Evolutionary conservation across 2,113 vertebrate genomes (phyloP), one percentile per base, ranked within the genome.

Genomic region (Trachemys scripta): DNA sequence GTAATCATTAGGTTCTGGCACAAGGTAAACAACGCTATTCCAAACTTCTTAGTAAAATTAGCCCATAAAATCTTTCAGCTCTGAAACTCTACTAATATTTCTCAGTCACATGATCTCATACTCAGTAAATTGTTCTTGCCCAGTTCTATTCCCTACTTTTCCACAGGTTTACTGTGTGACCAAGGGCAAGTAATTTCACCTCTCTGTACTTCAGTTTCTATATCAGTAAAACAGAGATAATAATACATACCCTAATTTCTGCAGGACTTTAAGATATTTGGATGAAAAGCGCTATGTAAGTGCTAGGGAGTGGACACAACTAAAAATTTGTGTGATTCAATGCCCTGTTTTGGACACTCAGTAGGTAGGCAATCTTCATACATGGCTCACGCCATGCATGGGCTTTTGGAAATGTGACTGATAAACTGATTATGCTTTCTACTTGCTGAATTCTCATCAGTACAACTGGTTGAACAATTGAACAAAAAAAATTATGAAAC

Each of bases 61-160:
- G 83, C 79, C 97, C 95, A 86, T 95, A 95, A 96, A 96, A 92
- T 97, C 92, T 94, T 94, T 95, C 95, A 51, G 95, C 93, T 94
- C 94, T 88, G 90, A 96, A 96, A 88, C 91, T 84, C 81, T 90
- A 92, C 45, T 91, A 92, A 75, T 42, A 49, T 89, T 93, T 50
- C 89, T 94, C 38, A 0, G 93, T 96, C 90, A 81, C 42, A 62
- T 88, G 89, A 93, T 96, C 69, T 92, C 83, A 95, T 95, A 96
- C 96, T 96, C 75, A 96, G 89, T 31, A 85, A 72, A 56, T 88
- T 45, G 24, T 45, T 75, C 38, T 25, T 75, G 20, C 38, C 10
- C 72, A 42, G 22, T 75, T 76, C 72, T 45, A 45, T 45, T 45
- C 42, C 65, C n/a, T n/a, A 38, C 8, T 72, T 20, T 72, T 35